phyloP scores from a whole-genome alignment of 2,113 vertebrate species.

The Hippocampus guttulatus region DNA sequence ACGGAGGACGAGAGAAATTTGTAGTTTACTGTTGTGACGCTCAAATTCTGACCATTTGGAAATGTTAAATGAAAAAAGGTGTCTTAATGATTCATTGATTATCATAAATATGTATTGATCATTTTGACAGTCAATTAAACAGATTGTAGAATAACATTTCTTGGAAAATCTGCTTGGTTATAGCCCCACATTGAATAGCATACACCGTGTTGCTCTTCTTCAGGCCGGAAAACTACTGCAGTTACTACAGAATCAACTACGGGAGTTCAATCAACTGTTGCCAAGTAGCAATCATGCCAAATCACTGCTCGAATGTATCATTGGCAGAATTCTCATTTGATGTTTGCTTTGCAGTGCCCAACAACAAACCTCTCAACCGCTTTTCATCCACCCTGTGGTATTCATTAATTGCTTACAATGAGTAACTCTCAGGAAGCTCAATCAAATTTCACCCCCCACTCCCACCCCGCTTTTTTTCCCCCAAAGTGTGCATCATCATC shows the following conservation, averaged over 20 bases:
- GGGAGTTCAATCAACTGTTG: background rate
- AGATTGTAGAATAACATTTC: background rate
- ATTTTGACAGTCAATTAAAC: too few relatives aligned
- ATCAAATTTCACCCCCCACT: conserved; percentile 23
- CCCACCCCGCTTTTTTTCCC: background rate
- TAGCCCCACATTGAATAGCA: background rate
- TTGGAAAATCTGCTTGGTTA: background rate
- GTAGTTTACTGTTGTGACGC: too few relatives aligned
- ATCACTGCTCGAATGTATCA: background rate
- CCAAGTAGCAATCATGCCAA: background rate
- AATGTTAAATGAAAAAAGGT: too few relatives aligned
- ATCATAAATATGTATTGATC: too few relatives aligned
- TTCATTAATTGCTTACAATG: background rate
- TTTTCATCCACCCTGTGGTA: conserved; percentile 1
- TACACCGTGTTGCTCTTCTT: background rate
- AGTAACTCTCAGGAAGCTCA: conserved; percentile 13
- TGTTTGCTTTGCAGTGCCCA: background rate
- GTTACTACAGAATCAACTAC: background rate
- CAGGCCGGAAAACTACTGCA: background rate
- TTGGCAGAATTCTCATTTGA: background rate
- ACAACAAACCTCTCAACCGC: background rate
- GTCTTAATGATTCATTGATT: too few relatives aligned
- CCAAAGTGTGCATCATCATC: conserved; percentile 40
- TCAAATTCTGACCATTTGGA: too few relatives aligned
- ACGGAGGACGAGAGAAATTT: too few relatives aligned